phyloP scores from a whole-genome alignment of 2,888 invertebrate genomes.

The Conomelus anceps region DNA sequence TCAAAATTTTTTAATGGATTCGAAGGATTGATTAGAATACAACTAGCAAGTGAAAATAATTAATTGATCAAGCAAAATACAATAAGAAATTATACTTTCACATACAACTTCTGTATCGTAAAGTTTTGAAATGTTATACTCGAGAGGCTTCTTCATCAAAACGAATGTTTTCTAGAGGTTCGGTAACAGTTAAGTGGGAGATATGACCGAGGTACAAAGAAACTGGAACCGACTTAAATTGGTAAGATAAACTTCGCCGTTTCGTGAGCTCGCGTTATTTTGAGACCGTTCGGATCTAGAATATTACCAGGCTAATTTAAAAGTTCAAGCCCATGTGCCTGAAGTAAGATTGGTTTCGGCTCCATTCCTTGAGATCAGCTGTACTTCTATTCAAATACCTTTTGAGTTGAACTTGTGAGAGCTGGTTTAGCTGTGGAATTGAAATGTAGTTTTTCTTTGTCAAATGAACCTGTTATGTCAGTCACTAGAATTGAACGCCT shows the following conservation, averaged over 20 bases:
- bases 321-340: not conserved
- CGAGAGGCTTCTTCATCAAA: not conserved
- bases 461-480: not conserved
- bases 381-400: not conserved
- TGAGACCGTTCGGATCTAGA: not conserved
- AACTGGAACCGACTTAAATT: not conserved
- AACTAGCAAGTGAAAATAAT: too few species aligned
- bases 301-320: not conserved
- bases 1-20: too few species aligned
- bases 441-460: not conserved
- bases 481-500: not conserved
- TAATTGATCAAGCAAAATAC: too few species aligned
- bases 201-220: not conserved
- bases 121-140: not conserved
- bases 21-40: too few species aligned
- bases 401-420: not conserved
- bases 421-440: not conserved
- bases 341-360: not conserved
- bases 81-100: too few species aligned
- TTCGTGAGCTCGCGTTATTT: not conserved
- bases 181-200: not conserved
- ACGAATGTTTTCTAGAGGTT: not conserved
- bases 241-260: not conserved
- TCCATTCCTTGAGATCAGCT: not conserved
- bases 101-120: not conserved